These are phyloP conservation scores for Dendrocincla fuliginosa DNA, from an alignment of 2,797 vertebrate genomes.

Conservation along the genomic window DNA sequence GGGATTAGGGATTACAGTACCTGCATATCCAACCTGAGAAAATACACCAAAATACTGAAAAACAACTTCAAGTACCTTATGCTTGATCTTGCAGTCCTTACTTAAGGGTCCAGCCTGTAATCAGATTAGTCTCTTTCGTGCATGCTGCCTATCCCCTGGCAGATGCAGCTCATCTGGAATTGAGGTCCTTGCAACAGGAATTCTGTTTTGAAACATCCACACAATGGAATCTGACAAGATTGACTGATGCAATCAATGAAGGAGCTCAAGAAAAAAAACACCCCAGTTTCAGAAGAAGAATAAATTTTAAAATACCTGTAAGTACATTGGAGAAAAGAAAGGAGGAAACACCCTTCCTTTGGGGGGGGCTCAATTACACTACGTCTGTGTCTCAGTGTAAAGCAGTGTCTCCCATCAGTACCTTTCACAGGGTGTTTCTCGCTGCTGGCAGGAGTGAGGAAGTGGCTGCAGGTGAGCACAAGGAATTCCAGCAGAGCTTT, in stretches of 20 bases:
- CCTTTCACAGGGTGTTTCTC: not conserved
- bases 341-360: not conserved
- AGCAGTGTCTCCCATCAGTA: not conserved
- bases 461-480: not conserved
- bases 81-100: not conserved
- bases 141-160: not conserved
- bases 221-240: not conserved
- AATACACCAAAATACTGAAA: not conserved
- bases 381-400: not conserved
- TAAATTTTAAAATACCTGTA: not conserved
- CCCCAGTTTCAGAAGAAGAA: not conserved
- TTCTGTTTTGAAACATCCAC: not conserved
- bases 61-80: not conserved
- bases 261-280: not conserved
- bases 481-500: not conserved
- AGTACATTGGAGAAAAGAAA: not conserved
- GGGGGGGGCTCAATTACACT: not conserved
- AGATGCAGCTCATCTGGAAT: not conserved
- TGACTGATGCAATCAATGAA: not conserved
- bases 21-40: not conserved
- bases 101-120: not conserved
- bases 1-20: not conserved
- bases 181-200: not conserved
- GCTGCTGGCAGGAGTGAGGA: not conserved
- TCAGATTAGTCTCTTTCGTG: not conserved